Conservation (phyloP, 2,888 invertebrate species). For the Caenorhabditis macrosperma region DNA sequence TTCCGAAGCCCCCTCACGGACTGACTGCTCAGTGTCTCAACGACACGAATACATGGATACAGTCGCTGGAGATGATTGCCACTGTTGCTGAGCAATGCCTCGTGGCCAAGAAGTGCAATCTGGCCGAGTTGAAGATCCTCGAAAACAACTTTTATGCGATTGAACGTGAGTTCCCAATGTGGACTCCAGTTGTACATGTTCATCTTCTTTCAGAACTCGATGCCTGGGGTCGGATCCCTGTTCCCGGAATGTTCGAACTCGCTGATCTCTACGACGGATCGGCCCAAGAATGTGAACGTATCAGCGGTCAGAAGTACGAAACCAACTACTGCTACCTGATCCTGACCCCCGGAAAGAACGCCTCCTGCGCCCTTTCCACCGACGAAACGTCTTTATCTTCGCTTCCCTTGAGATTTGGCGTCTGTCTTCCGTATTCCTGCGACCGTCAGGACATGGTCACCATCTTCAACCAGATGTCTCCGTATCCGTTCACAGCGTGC, state of each 20-base stretch:
- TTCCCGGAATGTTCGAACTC: slow-evolving; percentile 45
- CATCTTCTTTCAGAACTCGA: slow-evolving; percentile 57
- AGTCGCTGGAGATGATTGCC: slow-evolving; percentile 8
- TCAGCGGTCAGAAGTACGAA: slow-evolving; percentile 40
- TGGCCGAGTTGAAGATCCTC: slow-evolving; percentile 18
- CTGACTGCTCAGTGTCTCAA: slow-evolving; percentile 21
- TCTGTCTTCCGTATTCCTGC: slow-evolving; percentile 46
- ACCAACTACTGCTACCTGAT: slow-evolving; percentile 57
- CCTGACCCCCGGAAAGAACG: slow-evolving; percentile 26
- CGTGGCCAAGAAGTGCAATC: slow-evolving; percentile 18
- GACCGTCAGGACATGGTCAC: slow-evolving; percentile 27
- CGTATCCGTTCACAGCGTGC: slow-evolving; percentile 33
- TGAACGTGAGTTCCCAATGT: slow-evolving; percentile 30
- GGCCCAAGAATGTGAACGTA: slow-evolving; percentile 43
- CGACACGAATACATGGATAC: slow-evolving; percentile 38
- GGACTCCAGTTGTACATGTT: too few species aligned
- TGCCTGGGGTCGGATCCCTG: slow-evolving; percentile 47
- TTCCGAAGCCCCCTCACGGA: slow-evolving; percentile 17
- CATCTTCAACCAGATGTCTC: slow-evolving; percentile 42
- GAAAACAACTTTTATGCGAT: slow-evolving; percentile 39
- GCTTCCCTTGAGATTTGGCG: slow-evolving; percentile 4
- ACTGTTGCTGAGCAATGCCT: slow-evolving; percentile 27
- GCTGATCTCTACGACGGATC: slow-evolving; percentile 45
- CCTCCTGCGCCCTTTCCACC: background rate
- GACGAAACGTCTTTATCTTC: background rate